Conservation (phyloP, 2,888 invertebrate genomes). For the Catocala fraxini region DNA sequence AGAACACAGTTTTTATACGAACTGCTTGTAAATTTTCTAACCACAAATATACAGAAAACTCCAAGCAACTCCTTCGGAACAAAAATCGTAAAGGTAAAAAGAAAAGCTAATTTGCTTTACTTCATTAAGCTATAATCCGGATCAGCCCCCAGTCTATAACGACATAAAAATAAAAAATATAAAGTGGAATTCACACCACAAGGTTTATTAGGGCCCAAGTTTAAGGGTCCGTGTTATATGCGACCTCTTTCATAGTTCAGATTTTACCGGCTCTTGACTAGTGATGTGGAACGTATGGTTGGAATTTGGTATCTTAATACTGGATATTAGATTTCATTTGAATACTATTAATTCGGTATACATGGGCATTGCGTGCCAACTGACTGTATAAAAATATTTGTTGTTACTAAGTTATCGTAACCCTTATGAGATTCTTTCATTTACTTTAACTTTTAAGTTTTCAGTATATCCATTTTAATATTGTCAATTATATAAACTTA, state of each 20-base stretch:
- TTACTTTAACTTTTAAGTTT: too few relatives aligned
- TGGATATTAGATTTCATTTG: not conserved
- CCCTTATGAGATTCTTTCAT: too few relatives aligned
- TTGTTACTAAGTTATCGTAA: too few relatives aligned
- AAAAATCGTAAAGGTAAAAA: constrained; percentile 8
- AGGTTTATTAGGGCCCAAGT: constrained; percentile 42
- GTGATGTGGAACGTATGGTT: constrained; percentile 14
- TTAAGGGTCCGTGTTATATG: constrained; percentile 42
- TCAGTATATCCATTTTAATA: too few relatives aligned
- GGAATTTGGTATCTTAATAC: not conserved
- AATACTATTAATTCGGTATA: too few relatives aligned
- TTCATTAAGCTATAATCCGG: constrained; percentile 32
- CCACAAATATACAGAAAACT: too few relatives aligned
- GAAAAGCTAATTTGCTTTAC: constrained; percentile 17
- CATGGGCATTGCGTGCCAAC: too few relatives aligned
- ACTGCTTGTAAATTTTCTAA: too few relatives aligned
- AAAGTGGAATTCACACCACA: constrained; percentile 37
- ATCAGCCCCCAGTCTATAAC: constrained; percentile 31
- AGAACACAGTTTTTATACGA: too few relatives aligned
- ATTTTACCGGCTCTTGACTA: constrained; percentile 27
- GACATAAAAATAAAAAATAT: constrained; percentile 45
- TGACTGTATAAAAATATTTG: too few relatives aligned
- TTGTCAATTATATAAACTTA: too few relatives aligned
- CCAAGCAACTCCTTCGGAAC: not conserved
- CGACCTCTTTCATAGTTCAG: constrained; percentile 43